Evolutionary conservation across 2,797 vertebrate species (phyloP), one percentile per base, ranked within the genome.

Genomic region (Gallinago solitaria): DNA sequence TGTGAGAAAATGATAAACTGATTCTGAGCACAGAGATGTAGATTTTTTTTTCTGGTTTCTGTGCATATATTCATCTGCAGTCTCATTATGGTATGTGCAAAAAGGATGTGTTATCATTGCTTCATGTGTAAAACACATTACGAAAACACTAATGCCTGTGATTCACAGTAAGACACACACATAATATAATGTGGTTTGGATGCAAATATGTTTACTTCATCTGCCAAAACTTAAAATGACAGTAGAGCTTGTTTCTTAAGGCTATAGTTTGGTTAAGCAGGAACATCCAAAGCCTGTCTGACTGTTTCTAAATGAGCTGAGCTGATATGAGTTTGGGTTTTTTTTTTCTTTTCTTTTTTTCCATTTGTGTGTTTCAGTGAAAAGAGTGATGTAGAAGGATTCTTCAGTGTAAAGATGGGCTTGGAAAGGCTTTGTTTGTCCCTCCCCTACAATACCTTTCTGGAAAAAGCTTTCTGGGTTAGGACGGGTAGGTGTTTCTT

Each of bases 111-210:
- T 60, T 92, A 80, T 80, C 60, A 18, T 70, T n/a, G 7, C 32
- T 87, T 94, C 85, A 64, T 65, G 48, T 89, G 78, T 89, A 85
- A 93, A 95, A 85, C 68, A 80, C 60, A 71, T 89, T 69, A 89
- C 9, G 6, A 79, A 94, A 87, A 70, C 74, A 87, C 37, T 50
- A 43, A 68, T 59, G 35, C 20, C 39, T 71, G 70, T 78, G 81
- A 80, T 84, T 28, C 78, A 65, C 30, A 61, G 78, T 64, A 78
- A 90, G 45, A 41, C 86, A 77, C 48, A 89, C 74, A 78, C 16
- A 39, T 64, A 82, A 83, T 47, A 73, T 67, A 37, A 57, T 68
- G 77, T 73, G 83, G 45, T 90, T 95, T 91, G 56, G 63, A 90
- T 75, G 30, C 86, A 92, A 82, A 85, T 53, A 39, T 77, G 37